Conservation (phyloP, 1,140 invertebrate species). For the Drosophila repletoides region DNA sequence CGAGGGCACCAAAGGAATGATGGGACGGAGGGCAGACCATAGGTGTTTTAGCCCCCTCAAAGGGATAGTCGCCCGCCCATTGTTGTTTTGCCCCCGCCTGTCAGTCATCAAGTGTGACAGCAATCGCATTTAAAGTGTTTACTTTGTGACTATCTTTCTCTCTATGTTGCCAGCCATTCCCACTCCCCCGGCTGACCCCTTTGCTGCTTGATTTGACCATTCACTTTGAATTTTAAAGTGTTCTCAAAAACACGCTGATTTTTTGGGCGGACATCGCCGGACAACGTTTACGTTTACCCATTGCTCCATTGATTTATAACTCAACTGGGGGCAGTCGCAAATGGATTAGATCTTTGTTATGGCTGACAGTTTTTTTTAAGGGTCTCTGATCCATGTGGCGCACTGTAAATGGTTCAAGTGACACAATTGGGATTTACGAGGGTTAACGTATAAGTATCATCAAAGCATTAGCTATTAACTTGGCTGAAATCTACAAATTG, state of each 20-base stretch:
- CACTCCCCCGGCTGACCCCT: not conserved
- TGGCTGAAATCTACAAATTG: too few species aligned
- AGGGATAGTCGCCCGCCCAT: conserved; percentile 2
- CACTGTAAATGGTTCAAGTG: not conserved
- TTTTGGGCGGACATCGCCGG: conserved; percentile 33
- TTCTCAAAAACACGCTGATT: conserved; percentile 31
- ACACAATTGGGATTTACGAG: not conserved
- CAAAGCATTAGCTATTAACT: too few species aligned
- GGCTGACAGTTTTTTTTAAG: conserved; percentile 53
- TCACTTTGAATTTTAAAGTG: conserved; percentile 54
- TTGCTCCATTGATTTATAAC: conserved; percentile 53
- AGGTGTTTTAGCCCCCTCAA: not conserved
- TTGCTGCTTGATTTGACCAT: conserved; percentile 32
- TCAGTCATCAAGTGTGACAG: conserved; percentile 57
- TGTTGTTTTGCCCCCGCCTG: conserved; percentile 32
- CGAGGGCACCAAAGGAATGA: not conserved
- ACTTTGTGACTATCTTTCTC: conserved; percentile 27
- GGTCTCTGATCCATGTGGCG: not conserved
- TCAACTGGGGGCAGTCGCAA: conserved; percentile 31
- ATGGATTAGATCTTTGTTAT: conserved; percentile 56
- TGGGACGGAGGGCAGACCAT: not conserved
- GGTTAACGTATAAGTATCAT: too few species aligned
- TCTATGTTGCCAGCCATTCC: not conserved
- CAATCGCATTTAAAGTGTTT: conserved; percentile 68
- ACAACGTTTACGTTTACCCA: conserved; percentile 23